A percentile compares a stretch with the other conserved stretches of the same genome.
These are phyloP conservation scores for Gambusia affinis DNA, from an alignment of 2,113 vertebrate genomes.

Conservation along the genomic window DNA sequence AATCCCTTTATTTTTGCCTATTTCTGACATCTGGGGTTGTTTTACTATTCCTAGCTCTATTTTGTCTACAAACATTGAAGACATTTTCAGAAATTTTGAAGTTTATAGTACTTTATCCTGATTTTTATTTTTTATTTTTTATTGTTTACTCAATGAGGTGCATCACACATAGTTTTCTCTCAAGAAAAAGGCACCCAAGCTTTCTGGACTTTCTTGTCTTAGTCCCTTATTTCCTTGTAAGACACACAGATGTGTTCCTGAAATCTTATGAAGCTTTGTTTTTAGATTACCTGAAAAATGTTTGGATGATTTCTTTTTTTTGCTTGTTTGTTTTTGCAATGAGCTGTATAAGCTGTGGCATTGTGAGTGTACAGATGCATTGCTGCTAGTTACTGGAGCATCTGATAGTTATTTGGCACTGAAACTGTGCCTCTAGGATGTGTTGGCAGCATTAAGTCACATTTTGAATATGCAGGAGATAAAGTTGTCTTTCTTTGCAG, in stretches of 20 bases:
- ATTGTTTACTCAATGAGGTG: background rate
- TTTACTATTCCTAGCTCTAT: background rate
- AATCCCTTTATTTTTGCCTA: background rate
- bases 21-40: background rate
- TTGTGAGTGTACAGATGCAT: background rate
- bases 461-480: no score
- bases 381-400: background rate
- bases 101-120: background rate
- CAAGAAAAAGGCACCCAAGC: background rate
- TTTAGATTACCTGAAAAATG: background rate
- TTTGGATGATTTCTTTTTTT: background rate
- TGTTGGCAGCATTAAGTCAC: background rate
- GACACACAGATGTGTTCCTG: background rate
- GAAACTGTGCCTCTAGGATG: background rate
- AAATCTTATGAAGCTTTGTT: background rate
- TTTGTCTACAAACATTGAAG: background rate
- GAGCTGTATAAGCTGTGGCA: background rate
- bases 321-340: background rate
- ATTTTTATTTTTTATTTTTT: no score
- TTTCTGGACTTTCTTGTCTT: background rate
- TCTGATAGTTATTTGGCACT: background rate
- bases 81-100: background rate
- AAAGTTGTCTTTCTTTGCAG: no score
- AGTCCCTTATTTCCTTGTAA: background rate
- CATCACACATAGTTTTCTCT: background rate